Conservation (phyloP, 2,888 invertebrate genomes). For the Oligia strigilis region DNA sequence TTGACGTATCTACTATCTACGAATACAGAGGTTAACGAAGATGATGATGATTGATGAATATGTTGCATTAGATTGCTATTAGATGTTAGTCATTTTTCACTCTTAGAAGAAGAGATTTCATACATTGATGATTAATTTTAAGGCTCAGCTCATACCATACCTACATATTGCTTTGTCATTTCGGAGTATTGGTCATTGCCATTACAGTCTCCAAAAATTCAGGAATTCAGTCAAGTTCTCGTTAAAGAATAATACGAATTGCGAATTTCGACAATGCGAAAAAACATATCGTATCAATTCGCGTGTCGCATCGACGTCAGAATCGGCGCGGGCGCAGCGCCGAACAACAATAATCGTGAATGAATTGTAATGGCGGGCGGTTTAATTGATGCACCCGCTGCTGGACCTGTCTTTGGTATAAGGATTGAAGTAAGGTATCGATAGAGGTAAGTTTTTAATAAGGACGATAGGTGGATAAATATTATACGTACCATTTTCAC, state of each 20-base stretch:
- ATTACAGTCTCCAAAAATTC: conserved; percentile 1
- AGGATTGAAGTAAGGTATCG: conserved; percentile 59
- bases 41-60: background rate
- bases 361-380: conserved; percentile 85
- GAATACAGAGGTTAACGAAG: background rate
- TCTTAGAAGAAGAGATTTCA: background rate
- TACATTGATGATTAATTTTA: background rate
- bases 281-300: conserved; percentile 72
- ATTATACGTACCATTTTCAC: conserved; percentile 22
- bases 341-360: conserved; percentile 87
- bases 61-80: background rate
- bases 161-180: background rate
- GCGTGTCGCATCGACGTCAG: conserved; percentile 79
- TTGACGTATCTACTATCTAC: background rate
- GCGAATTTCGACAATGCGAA: conserved; percentile 48
- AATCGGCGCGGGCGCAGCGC: conserved; percentile 76
- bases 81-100: background rate
- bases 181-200: background rate
- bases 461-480: background rate
- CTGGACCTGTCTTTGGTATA: conserved; percentile 76
- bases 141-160: background rate
- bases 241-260: conserved; percentile 60
- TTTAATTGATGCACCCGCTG: conserved; percentile 83
- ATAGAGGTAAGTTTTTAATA: conserved; percentile 42
- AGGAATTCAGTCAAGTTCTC: conserved; percentile 6